Evolutionary conservation across 2,888 invertebrate genomes (phyloP), one percentile per base, ranked within the genome.

Genomic region (Hypomecis atomaria): DNA sequence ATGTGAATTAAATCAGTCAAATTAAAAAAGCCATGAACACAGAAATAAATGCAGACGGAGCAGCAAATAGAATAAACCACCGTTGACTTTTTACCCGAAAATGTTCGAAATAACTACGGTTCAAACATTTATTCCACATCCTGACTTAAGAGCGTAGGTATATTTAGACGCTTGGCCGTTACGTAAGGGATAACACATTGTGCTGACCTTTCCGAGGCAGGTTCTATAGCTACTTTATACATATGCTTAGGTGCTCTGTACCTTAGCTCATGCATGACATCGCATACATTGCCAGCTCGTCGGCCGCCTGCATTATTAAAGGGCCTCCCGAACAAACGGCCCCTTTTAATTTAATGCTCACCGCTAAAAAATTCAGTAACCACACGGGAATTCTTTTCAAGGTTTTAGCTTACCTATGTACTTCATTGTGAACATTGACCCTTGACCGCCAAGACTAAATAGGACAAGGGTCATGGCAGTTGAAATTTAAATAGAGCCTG

Each of bases 241-340:
- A 37, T 59, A 61, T 42, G 34, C 48, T 50, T 33, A 36, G 65
- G 53, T 61, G 53, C 65, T 61, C 57, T 65, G 72, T 71, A 72
- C 66, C 73, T 75, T 66, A 74, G 74, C 70, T 77, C 73, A 79
- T 82, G 84, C 84, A 87, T 85, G 85, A 82, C 84, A 80, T 80
- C 86, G 85, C 86, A 84, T 87, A 81, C 76, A 68, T 69, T 64
- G 66, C 65, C 66, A 60, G 55, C 59, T 71, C 75, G 72, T 72
- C 75, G 65, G 69, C 65, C 45, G 56, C 69, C 58, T 88, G 85
- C 85, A 89, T 89, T 88, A 87, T 87, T 87, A 85, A 89, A 76
- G 71, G 71, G 78, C 71, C 74, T 72, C 71, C 76, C 74, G 76
- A 68, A 78, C 77, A 72, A 79, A 81, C 73, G 64, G 70, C 65